A percentile compares a stretch with the other conserved stretches of the same genome.
Evolutionary conservation across 2,797 vertebrate species (phyloP).

Genomic region (Amblyopsis hoosieri): DNA sequence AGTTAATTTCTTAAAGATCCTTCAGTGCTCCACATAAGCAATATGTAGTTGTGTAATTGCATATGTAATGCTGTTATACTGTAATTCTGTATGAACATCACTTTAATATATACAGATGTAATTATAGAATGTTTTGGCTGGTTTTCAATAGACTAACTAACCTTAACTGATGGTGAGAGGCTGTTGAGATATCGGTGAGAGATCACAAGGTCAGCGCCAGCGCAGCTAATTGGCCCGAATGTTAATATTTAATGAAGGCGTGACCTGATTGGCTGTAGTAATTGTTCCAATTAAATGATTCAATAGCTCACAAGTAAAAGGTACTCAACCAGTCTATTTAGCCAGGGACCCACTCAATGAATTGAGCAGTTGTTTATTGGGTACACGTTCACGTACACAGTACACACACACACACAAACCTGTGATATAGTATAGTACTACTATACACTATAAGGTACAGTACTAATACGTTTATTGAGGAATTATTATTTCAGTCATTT

Average conservation of each 20-base stretch:
- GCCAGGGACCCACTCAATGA: slow-evolving; percentile 50
- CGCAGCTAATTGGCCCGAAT: slow-evolving; percentile 69
- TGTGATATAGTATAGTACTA: neutral
- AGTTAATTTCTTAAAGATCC: too few species aligned
- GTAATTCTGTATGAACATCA: neutral
- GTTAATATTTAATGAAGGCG: slow-evolving; percentile 71
- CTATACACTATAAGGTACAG: neutral
- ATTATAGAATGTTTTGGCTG: slow-evolving; percentile 51
- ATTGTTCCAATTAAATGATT: slow-evolving; percentile 77
- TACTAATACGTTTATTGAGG: slow-evolving; percentile 37
- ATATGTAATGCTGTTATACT: neutral
- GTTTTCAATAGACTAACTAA: slow-evolving; percentile 65
- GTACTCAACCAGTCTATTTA: slow-evolving; percentile 50
- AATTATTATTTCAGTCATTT: neutral
- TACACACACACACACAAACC: slow-evolving; percentile 2
- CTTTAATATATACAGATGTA: too few species aligned
- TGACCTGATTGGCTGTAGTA: slow-evolving; percentile 75
- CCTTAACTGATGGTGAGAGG: slow-evolving; percentile 69
- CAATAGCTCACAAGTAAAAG: slow-evolving; percentile 56
- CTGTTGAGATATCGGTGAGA: slow-evolving; percentile 63
- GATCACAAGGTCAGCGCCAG: slow-evolving; percentile 51
- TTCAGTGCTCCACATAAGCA: too few species aligned
- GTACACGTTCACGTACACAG: neutral
- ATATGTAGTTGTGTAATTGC: too few species aligned
- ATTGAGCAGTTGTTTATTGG: slow-evolving; percentile 43